A percentile compares a stretch with the other conserved stretches of the same genome.
phyloP scores from a whole-genome alignment of 2,797 vertebrate species.

The Meriones psammophilus region DNA sequence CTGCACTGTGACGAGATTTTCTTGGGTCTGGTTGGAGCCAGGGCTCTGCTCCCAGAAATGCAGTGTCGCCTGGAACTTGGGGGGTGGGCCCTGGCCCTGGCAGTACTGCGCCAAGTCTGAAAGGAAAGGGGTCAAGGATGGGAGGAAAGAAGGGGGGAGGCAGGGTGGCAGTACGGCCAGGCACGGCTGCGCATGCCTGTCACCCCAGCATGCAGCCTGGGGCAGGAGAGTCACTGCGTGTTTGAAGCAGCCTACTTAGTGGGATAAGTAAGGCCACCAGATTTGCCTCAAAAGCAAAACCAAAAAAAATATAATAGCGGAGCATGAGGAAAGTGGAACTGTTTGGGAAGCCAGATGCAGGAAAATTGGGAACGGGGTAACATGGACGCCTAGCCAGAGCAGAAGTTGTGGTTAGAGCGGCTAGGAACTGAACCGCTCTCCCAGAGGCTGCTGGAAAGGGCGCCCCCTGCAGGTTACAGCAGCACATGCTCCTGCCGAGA shows the following conservation, averaged over 20 bases:
- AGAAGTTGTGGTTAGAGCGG: background rate
- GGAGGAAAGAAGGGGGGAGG: background rate
- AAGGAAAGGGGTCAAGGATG: slow-evolving; percentile 27
- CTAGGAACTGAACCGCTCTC: background rate
- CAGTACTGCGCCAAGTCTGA: slow-evolving; percentile 88
- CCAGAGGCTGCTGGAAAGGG: background rate
- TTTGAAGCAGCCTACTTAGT: background rate
- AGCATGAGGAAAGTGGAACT: background rate
- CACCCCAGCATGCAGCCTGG: background rate
- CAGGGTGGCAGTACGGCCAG: background rate
- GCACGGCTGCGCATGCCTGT: too few relatives aligned
- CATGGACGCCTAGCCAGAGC: background rate
- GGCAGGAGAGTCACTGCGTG: background rate
- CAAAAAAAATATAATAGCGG: background rate
- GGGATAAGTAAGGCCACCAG: background rate
- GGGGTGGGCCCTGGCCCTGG: slow-evolving; percentile 84
- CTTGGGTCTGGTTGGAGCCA: slow-evolving; percentile 76
- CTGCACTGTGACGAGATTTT: slow-evolving; percentile 90
- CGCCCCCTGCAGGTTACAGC: background rate
- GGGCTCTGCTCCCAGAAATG: slow-evolving; percentile 92
- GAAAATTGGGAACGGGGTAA: background rate
- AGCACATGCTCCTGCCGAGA: background rate
- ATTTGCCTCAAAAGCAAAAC: background rate
- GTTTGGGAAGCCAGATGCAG: background rate
- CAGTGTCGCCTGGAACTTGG: slow-evolving; percentile 90